Evolutionary conservation across 1,140 invertebrate genomes (phyloP), one percentile per base, ranked within the genome.

Genomic region (Rhyzopertha dominica): DNA sequence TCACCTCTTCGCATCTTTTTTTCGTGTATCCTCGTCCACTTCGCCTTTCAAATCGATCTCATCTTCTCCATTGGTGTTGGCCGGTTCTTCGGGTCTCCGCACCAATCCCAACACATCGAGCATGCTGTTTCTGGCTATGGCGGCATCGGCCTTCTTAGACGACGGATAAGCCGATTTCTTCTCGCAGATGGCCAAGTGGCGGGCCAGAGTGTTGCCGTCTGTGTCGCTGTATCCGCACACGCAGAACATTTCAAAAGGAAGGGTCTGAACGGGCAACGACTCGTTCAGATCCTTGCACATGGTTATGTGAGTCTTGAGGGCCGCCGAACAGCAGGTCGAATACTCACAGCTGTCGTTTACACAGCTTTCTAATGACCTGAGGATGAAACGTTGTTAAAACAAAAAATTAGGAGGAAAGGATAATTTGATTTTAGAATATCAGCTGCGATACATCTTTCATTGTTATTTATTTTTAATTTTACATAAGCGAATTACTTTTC

Each of bases 341-440:
- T 81, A 91, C 47, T 79, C 75, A 58, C 87, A 91, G 46, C 83
- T 64, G 13, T 53, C 52, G 47, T 62, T 81, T 28, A 74, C 74
- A 64, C 87, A 91, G 43, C 68, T 76, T 48, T 82, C 73, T 59
- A 78, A 74, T 0, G 84, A 84, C 1, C 84, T 88, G n/a, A n/a
- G n/a, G n/a, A n/a, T n/a, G n/a, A n/a, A n/a, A n/a, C n/a, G n/a
- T n/a, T n/a, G n/a, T n/a, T n/a, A n/a, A n/a, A n/a, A n/a, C n/a
- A n/a, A n/a, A n/a, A n/a, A n/a, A n/a, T n/a, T n/a, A n/a, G n/a
- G n/a, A n/a, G n/a, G n/a, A n/a, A n/a, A n/a, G n/a, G n/a, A n/a
- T n/a, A n/a, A n/a, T n/a, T n/a, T n/a, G n/a, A n/a, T n/a, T n/a
- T n/a, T n/a, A n/a, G n/a, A n/a, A n/a, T n/a, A n/a, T n/a, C n/a